Base-by-base conservation (phyloP, 2,113 vertebrate genomes). In the Phodopus roborovskii region DNA sequence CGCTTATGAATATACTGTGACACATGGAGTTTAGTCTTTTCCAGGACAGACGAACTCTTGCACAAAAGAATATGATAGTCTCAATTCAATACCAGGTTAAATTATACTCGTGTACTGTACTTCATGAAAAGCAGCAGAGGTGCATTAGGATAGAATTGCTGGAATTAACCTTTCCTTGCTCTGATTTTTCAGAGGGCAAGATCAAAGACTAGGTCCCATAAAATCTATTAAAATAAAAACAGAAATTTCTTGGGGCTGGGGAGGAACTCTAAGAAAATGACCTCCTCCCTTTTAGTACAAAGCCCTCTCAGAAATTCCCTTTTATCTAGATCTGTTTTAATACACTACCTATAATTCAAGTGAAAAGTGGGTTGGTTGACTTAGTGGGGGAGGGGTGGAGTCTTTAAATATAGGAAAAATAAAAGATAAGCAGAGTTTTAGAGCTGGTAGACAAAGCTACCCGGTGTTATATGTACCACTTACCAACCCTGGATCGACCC, bases 221-320 rank as follows among this genome's bases (percentile, higher is more conserved):
- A 71, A 97, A 93, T 11, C 19, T 36, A 96, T 97, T 98, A 91
- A 97, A 98, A 97, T 68, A 0, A 96, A 97, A 89, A 96, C 84
- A 93, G 66, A 95, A 95, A 96, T 94, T 94, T 79, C 22, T 93
- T 64, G 94, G 58, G 48, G 75, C 73, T 95, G 62, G 73, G 89
- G 45, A 96, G 60, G 70, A 96, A 77, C 83, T 74, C 82, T 77
- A 88, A 92, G 88, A 94, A 97, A 97, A 97, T 94, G 84, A 77
- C 70, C 92, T 96, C 89, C 88, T 90, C 75, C 62, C 53, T 94
- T 94, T 96, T 58, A 97, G 88, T 78, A 94, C 60, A 94, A 95
- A 96, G 58, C 66, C 90, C 82, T 66, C 17, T 89, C 53, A 73
- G 73, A 96, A 97, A 95, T 30, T 70, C 90, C 62, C 66, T 56